Evolutionary conservation across 92 coral and sea anemone species (phyloP).

Genomic region (Chrysogorgia sp.): DNA sequence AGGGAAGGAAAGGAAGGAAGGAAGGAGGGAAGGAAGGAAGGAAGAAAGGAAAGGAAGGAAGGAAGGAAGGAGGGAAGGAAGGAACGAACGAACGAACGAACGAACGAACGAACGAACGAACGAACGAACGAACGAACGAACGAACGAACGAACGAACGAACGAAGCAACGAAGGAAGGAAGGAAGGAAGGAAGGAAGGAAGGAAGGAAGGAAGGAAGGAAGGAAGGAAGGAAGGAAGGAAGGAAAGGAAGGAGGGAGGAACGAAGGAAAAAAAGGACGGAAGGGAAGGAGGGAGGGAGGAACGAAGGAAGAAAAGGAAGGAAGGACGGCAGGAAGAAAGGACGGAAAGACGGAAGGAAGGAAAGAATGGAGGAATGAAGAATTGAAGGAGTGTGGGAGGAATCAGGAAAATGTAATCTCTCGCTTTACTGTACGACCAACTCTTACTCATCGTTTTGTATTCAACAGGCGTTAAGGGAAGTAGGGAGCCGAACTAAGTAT

Average conservation of each 20-base stretch:
- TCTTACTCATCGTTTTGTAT: neutral
- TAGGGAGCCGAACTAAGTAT: constrained; percentile 70
- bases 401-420: no score
- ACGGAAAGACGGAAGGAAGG: neutral
- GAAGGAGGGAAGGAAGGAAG: no score
- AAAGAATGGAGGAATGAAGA: neutral
- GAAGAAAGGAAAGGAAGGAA: neutral
- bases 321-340: neutral
- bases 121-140: no score
- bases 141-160: no score
- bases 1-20: neutral
- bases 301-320: neutral
- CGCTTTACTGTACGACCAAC: no score
- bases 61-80: no score
- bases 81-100: no score
- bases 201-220: neutral
- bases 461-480: constrained; percentile 64
- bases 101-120: no score
- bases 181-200: neutral
- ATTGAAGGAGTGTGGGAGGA: neutral
- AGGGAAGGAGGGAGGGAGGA: neutral
- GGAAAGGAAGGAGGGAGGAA: neutral
- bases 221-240: neutral
- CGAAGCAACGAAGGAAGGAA: neutral
- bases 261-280: neutral